Evolutionary conservation across 2,888 invertebrate genomes (phyloP), one percentile per base, ranked within the genome.

Genomic region (Acanthopleura granulata): DNA sequence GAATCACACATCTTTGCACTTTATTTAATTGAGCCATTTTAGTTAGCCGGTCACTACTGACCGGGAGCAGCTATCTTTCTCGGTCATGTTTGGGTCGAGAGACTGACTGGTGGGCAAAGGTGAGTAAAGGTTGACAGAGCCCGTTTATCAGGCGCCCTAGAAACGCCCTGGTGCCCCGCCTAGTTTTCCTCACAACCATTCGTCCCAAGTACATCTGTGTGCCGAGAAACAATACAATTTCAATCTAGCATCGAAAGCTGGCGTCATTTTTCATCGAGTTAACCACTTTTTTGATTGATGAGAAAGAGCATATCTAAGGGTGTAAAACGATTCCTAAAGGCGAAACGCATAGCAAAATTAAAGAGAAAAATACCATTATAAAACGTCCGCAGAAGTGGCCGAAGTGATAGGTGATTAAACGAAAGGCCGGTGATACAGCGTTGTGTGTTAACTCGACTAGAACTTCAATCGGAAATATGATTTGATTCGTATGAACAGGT

Each of bases 251-350:
- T 22, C 18, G 18, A 57, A 57, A n/a, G 57, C 57, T 57, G 57
- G 57, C 57, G 57, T 22, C 57, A 57, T 57, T 18, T 57, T n/a
- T 22, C 57, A 22, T 57, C 57, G 57, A 57, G 57, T 57, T 40
- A 40, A 40, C 40, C 40, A 40, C 40, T 40, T 40, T 40, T 40
- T 40, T 57, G 57, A 57, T 57, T 18, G 57, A 57, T 57, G 57
- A 57, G 57, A n/a, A 57, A 57, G 57, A 57, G 57, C 57, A 57
- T 57, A 57, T n/a, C 57, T 57, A 22, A 57, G 57, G 57, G 57
- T 57, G 57, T 57, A 57, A 57, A 57, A 57, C 57, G 57, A 57
- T 57, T 57, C 57, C 57, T 57, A 57, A 57, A 57, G 57, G 57
- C 57, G 57, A 57, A 57, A 57, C 22, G 57, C 22, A 22, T 18